A percentile compares a stretch with the other conserved stretches of the same genome.
phyloP scores from a whole-genome alignment of 30 jellyfish, hydroid and myxozoan species.

The Catostylus mosaicus region DNA sequence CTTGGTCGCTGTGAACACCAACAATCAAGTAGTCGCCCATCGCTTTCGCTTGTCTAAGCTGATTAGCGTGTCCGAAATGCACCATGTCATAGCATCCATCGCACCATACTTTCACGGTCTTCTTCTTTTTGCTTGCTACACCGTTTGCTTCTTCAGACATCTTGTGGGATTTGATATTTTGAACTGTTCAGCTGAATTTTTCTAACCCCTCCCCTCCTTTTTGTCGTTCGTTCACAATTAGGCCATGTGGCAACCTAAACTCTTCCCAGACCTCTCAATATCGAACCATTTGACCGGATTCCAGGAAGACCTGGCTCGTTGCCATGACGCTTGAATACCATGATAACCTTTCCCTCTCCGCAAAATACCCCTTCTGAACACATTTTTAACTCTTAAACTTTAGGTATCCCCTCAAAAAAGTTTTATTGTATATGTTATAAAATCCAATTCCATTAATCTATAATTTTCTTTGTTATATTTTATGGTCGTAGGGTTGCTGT shows the following conservation, averaged over 20 bases:
- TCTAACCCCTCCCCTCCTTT: background rate
- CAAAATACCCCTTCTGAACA: background rate
- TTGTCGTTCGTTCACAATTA: background rate
- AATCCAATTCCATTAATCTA: no score
- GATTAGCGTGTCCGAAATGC: constrained; percentile 99
- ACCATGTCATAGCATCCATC: constrained; percentile 99
- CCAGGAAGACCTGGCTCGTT: background rate
- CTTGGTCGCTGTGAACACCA: constrained; percentile 97
- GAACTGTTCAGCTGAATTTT: background rate
- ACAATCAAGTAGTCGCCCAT: constrained; percentile 94
- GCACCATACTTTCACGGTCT: constrained; percentile 86
- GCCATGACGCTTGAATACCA: no score
- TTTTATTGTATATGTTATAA: no score
- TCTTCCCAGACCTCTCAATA: background rate
- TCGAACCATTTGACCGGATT: constrained; percentile 1
- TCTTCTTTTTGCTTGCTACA: constrained; percentile 48
- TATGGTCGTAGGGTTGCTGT: no score
- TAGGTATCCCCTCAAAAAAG: background rate
- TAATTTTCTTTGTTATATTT: no score
- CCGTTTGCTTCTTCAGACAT: constrained; percentile 49
- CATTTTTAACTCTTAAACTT: background rate
- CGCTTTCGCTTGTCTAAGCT: constrained; percentile 93
- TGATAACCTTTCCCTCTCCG: background rate
- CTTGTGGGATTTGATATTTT: background rate
- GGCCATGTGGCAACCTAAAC: background rate